phyloP scores from a whole-genome alignment of 1,140 invertebrate genomes.

The Lasaia peninsularis region DNA sequence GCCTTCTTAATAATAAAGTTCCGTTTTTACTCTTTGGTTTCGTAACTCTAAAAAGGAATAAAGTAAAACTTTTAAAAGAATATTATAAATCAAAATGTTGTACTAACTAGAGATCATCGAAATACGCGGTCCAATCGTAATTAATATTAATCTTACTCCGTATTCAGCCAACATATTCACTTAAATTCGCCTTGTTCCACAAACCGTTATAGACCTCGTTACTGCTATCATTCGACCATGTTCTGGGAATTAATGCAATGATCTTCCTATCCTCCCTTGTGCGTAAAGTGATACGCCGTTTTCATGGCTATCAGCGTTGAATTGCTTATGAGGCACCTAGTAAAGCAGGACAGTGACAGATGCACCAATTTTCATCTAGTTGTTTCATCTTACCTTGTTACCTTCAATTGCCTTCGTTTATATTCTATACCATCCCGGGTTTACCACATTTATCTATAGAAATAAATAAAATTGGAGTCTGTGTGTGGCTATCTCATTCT shows the following conservation, averaged over 20 bases:
- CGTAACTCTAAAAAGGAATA: too few relatives aligned
- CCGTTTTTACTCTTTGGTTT: too few relatives aligned
- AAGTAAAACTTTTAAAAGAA: too few relatives aligned
- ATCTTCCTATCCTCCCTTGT: conserved; percentile 24
- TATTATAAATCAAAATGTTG: too few relatives aligned
- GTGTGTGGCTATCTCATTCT: too few relatives aligned
- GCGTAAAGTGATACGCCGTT: conserved; percentile 14
- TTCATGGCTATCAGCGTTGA: conserved; percentile 17
- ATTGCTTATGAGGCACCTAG: conserved; percentile 15
- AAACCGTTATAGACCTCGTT: conserved; percentile 57
- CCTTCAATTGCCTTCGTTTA: too few relatives aligned
- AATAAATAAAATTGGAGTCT: too few relatives aligned
- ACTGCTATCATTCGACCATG: conserved; percentile 43
- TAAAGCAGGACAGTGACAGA: conserved; percentile 9
- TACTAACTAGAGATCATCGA: too few relatives aligned
- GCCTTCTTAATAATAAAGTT: too few relatives aligned
- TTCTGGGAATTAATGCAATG: conserved; percentile 41
- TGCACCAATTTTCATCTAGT: conserved; percentile 7
- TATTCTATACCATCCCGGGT: too few relatives aligned
- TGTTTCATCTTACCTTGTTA: conserved; percentile 1
- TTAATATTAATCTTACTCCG: conserved; percentile 64
- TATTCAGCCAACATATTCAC: conserved; percentile 46
- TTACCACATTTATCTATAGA: too few relatives aligned
- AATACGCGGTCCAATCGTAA: conserved; percentile 52
- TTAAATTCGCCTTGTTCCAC: conserved; percentile 45